phyloP scores from a whole-genome alignment of 2,113 vertebrate genomes.

The Hystrix brachyura region DNA sequence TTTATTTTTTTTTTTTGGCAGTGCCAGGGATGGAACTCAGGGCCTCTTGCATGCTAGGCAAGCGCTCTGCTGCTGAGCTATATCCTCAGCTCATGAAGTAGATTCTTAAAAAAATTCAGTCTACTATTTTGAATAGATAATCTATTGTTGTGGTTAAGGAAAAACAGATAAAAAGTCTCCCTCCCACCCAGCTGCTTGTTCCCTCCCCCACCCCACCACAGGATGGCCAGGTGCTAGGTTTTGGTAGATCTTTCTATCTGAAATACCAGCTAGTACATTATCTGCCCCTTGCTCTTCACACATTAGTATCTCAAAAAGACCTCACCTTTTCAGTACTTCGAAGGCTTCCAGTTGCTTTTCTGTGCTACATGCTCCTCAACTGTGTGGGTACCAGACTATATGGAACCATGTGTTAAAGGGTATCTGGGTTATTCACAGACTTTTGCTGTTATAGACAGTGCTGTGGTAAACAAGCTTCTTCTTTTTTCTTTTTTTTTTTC shows the following conservation, averaged over 20 bases:
- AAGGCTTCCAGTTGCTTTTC: not conserved
- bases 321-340: not conserved
- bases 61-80: no score
- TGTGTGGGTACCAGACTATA: not conserved
- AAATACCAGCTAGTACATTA: not conserved
- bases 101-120: not conserved
- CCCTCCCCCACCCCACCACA: not conserved
- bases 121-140: not conserved
- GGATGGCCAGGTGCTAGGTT: not conserved
- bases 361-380: not conserved
- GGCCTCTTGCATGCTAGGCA: no score
- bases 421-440: not conserved
- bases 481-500: not conserved
- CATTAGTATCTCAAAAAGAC: not conserved
- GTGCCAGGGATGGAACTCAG: no score
- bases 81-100: no score
- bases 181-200: not conserved
- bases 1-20: no score
- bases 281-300: not conserved
- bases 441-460: not conserved
- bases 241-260: not conserved
- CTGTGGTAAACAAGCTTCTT: not conserved
- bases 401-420: not conserved
- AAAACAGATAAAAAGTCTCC: conserved; percentile 7
- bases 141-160: conserved; percentile 11